A percentile compares a stretch with the other conserved stretches of the same genome.
These are phyloP conservation scores for Trichopria drosophilae DNA, from an alignment of 2,888 invertebrate species.

Conservation along the genomic window DNA sequence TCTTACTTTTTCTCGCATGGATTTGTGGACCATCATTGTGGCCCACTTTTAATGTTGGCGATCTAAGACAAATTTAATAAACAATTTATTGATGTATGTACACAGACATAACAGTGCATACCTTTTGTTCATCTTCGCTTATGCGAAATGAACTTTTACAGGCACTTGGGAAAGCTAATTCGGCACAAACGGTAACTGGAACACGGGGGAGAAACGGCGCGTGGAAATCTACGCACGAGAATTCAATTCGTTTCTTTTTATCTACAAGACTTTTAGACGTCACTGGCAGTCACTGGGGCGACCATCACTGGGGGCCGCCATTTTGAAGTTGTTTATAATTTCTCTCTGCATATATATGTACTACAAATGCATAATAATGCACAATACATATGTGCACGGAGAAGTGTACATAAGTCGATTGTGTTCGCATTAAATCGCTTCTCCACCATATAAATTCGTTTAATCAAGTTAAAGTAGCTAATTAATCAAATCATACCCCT, in stretches of 20 bases:
- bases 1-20: conserved; percentile 18
- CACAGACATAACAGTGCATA: conserved; percentile 3
- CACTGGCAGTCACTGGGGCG: too few relatives aligned
- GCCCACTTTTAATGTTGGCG: too few relatives aligned
- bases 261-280: conserved; percentile 23
- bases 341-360: too few relatives aligned
- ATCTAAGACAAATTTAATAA: too few relatives aligned
- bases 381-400: too few relatives aligned
- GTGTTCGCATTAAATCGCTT: too few relatives aligned
- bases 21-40: not conserved
- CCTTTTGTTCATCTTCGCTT: conserved; percentile 29
- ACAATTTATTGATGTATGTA: too few relatives aligned
- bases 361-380: too few relatives aligned
- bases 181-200: conserved; percentile 12
- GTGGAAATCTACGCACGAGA: conserved; percentile 18
- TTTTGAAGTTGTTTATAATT: conserved; percentile 29
- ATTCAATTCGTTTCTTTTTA: conserved; percentile 25
- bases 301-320: conserved; percentile 31
- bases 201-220: conserved; percentile 18
- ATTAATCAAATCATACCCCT: too few relatives aligned
- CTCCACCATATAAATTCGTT: too few relatives aligned
- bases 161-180: conserved; percentile 20
- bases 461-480: too few relatives aligned
- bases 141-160: conserved; percentile 19
- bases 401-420: too few relatives aligned